Conservation (phyloP, 2,888 invertebrate genomes). For the Phytoseiulus persimilis region DNA sequence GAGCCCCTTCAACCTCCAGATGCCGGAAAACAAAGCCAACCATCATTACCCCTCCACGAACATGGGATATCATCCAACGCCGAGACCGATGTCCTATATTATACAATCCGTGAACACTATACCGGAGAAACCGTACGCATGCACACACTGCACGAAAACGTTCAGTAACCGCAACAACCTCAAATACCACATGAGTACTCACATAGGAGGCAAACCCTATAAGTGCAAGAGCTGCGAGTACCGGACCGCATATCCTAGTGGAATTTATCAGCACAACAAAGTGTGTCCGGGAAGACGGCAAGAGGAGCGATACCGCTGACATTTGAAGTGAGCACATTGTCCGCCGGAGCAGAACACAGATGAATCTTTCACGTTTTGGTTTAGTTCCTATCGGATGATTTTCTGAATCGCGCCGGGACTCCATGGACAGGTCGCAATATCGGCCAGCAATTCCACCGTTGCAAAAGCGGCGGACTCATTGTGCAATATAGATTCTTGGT, state of each 20-base stretch:
- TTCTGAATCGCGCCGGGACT: too few species aligned
- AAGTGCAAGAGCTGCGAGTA: conserved; percentile 35
- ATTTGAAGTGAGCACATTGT: background rate
- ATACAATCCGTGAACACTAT: background rate
- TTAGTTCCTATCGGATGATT: background rate
- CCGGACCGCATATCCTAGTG: conserved; percentile 28
- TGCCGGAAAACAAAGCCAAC: background rate
- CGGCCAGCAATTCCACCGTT: too few species aligned
- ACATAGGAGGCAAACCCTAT: conserved; percentile 21
- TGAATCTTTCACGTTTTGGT: background rate
- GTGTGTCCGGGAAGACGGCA: conserved; percentile 26
- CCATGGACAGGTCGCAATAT: too few species aligned
- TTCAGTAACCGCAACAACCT: conserved; percentile 34
- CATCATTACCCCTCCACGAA: background rate
- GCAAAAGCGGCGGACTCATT: too few species aligned
- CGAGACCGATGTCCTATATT: background rate
- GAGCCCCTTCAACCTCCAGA: background rate
- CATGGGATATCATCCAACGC: background rate
- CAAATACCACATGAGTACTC: conserved; percentile 33
- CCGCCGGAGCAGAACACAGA: background rate
- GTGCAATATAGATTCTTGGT: too few species aligned
- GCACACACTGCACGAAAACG: conserved; percentile 22
- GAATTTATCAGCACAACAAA: conserved; percentile 31
- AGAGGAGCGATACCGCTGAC: background rate
- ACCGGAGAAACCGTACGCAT: conserved; percentile 15